A percentile compares a stretch with the other conserved stretches of the same genome.
Conservation (phyloP, 2,797 vertebrate genomes). For the Clarias laeviceps region DNA sequence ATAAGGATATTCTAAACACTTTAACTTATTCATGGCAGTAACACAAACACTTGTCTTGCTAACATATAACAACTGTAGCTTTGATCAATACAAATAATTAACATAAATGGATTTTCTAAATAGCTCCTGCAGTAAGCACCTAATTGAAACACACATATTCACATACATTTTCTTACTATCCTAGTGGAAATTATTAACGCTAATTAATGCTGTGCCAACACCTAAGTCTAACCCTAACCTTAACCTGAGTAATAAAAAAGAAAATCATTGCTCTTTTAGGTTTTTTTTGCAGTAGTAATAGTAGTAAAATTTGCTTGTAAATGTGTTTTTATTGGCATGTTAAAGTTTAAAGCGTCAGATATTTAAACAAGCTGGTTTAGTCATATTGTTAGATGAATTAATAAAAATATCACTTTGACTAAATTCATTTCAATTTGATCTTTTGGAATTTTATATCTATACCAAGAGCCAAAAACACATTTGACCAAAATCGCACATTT, state of each 20-base stretch:
- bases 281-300: no score
- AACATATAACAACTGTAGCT: conserved; percentile 17
- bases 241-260: no score
- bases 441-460: background rate
- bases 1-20: conserved; percentile 59
- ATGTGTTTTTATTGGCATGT: background rate
- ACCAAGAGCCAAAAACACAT: background rate
- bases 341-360: background rate
- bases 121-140: conserved; percentile 4
- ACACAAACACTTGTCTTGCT: conserved; percentile 26
- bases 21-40: conserved; percentile 46
- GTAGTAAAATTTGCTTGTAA: background rate
- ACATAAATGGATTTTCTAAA: conserved; percentile 17
- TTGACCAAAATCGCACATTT: background rate
- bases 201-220: background rate
- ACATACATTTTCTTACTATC: background rate
- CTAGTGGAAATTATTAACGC: background rate
- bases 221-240: background rate
- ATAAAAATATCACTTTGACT: background rate
- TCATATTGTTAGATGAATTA: background rate
- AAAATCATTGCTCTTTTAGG: background rate
- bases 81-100: conserved; percentile 40
- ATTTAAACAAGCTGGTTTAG: background rate
- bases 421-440: no score
- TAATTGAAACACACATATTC: conserved; percentile 3